Base-by-base conservation (phyloP, 2,113 vertebrate species). In the Colossoma macropomum region DNA sequence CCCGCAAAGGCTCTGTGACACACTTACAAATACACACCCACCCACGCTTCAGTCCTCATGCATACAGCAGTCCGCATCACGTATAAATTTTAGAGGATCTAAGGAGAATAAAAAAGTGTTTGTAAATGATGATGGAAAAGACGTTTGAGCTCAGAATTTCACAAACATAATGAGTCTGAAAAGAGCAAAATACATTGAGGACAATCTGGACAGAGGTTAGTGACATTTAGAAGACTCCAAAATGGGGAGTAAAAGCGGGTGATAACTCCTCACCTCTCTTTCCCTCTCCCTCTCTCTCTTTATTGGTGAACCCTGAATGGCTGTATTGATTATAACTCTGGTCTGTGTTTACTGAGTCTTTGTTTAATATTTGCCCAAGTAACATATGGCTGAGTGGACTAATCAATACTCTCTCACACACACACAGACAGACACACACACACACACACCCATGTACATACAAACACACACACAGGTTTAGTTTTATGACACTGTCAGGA, bases 311-410 rank as follows among this genome's bases (percentile, higher is more conserved):
- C 50, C 56, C 28, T 66, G 60, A 34, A 19, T 11, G 23, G 59
- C 23, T 30, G 11, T 50, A 63, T 81, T 28, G 59, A 74, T 74
- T 50, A 65, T 15, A 21, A 74, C 11, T 9, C 38, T 19, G 16
- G 28, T 72, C 34, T 32, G 34, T 60, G 34, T 72, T 79, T 56
- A 79, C 66, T 17, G 50, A 41, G 15, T 70, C 56, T 38, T 63
- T 63, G 48, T 16, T 27, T 45, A 41, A 41, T 71, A 25, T 71
- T 69, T 69, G 62, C 50, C 15, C 34, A 1, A 38, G 74, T 38
- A 75, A 59, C 48, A 52, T 54, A 54, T n/a, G 71, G 41, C 56
- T 30, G 28, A 25, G 34, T 32, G 41, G 52, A 75, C 30, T 1
- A 66, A 65, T 81, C 59, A 9, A 75, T 54, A 21, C 16, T 25